Conservation (phyloP, 2,113 vertebrate species). For the Indicator indicator region DNA sequence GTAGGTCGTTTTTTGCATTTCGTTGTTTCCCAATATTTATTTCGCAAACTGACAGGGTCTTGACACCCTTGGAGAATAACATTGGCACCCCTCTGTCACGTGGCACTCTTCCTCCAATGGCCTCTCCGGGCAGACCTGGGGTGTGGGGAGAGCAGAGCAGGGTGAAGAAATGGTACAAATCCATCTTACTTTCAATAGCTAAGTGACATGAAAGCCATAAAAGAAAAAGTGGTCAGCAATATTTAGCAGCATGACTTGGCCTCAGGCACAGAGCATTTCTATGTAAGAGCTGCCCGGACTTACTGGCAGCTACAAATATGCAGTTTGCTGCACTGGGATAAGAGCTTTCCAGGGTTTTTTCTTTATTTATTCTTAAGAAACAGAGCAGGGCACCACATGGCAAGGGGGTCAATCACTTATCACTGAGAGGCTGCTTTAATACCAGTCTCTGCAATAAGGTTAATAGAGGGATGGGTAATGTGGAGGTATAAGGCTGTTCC, state of each 20-base stretch:
- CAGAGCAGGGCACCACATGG: neutral
- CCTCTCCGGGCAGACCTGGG: slow-evolving; percentile 93
- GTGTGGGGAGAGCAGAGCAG: slow-evolving; percentile 91
- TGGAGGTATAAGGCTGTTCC: neutral
- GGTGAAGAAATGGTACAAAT: slow-evolving; percentile 97
- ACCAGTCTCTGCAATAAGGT: slow-evolving; percentile 25
- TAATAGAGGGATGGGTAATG: neutral
- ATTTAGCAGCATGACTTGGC: slow-evolving; percentile 87
- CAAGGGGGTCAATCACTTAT: neutral
- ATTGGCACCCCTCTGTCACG: slow-evolving; percentile 99
- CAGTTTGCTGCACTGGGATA: slow-evolving; percentile 71
- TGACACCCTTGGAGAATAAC: slow-evolving; percentile 99
- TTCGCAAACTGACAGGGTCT: slow-evolving; percentile 99
- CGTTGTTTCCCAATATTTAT: slow-evolving; percentile 99
- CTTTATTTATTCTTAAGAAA: slow-evolving; percentile 15
- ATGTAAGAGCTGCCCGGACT: slow-evolving; percentile 79
- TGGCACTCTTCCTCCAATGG: slow-evolving; percentile 97
- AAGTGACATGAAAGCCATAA: slow-evolving; percentile 97
- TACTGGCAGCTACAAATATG: slow-evolving; percentile 80
- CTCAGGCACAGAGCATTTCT: slow-evolving; percentile 74
- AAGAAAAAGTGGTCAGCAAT: slow-evolving; percentile 95
- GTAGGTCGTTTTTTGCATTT: slow-evolving; percentile 99
- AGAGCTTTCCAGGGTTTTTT: slow-evolving; percentile 62
- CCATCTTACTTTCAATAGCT: slow-evolving; percentile 99
- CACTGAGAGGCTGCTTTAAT: slow-evolving; percentile 1